These are phyloP conservation scores for Anagyrus pseudococci DNA, from an alignment of 2,888 invertebrate species.

Conservation along the genomic window DNA sequence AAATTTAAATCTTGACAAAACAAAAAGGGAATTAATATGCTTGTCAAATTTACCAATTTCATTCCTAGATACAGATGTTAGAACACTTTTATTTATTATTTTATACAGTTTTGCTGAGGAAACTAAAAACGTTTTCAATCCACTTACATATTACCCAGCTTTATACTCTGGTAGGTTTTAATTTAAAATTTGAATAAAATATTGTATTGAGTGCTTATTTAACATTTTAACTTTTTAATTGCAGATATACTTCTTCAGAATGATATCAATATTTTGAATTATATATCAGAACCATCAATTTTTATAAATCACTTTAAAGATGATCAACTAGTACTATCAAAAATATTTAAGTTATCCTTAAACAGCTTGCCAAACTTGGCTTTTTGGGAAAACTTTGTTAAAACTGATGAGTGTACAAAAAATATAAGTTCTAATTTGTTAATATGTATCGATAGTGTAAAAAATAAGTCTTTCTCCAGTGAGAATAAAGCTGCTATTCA, in stretches of 20 bases:
- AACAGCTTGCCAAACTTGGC: constrained; percentile 40
- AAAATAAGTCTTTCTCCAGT: constrained; percentile 41
- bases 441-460: constrained; percentile 47
- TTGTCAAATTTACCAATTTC: constrained; percentile 45
- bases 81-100: constrained; percentile 46
- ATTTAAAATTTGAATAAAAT: constrained; percentile 9
- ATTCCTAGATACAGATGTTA: constrained; percentile 41
- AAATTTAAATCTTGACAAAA: constrained; percentile 19
- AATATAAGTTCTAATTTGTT: constrained; percentile 42
- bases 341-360: constrained; percentile 46
- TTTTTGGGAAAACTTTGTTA: constrained; percentile 41
- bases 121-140: constrained; percentile 26
- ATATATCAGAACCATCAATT: constrained; percentile 41
- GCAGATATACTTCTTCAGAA: constrained; percentile 47
- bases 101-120: constrained; percentile 47
- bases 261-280: constrained; percentile 46
- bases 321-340: constrained; percentile 38
- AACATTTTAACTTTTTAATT: constrained; percentile 14
- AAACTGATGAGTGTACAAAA: constrained; percentile 34
- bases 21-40: constrained; percentile 40
- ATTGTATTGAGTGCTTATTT: not conserved
- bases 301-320: constrained; percentile 42
- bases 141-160: too few relatives aligned
- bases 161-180: constrained; percentile 47
- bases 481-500: constrained; percentile 44